Evolutionary conservation across 2,113 vertebrate genomes (phyloP), one percentile per base, ranked within the genome.

Genomic region (Taxidea taxus): DNA sequence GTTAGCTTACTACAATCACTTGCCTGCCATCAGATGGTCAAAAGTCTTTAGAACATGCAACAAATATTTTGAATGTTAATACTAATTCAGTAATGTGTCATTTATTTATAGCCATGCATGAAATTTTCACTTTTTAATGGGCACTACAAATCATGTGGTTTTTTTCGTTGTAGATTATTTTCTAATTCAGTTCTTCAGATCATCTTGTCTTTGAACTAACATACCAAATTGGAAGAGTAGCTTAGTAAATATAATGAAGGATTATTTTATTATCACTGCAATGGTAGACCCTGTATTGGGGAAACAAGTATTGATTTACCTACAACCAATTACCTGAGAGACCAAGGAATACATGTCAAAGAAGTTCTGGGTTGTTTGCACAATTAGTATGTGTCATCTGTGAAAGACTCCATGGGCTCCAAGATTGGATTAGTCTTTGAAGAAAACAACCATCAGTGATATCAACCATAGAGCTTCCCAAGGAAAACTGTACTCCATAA

Each of bases 221-320:
- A 10, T 3, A 39, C 16, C 29, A 87, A 93, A 90, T 7, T 83
- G 11, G 62, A 96, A 97, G 42, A 84, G 49, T 0, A 75, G 15
- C 12, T 68, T 58, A 64, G 54, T 58, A 87, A 94, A 80, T 84
- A 39, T 39, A 77, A 90, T 81, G 27, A 44, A 78, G 7, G 12
- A 21, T 68, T 70, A 86, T 58, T 83, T 89, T 66, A 74, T n/a
- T 75, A 42, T 86, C 23, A 58, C 9, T 82, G 27, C 23, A 81
- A 31, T 83, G 60, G 64, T 72, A 66, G 34, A 51, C 66, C 27
- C 13, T 62, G 70, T 74, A 29, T 27, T 77, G 15, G 42, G 60
- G 15, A 91, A 89, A 94, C 14, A 13, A 68, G 16, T 75, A 84
- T 84, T 78, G 51, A 75, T 97, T 93, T 88, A 91, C 78, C 23